These are phyloP conservation scores for Elephas maximus DNA, from an alignment of 2,113 vertebrate species.

Conservation along the genomic window DNA sequence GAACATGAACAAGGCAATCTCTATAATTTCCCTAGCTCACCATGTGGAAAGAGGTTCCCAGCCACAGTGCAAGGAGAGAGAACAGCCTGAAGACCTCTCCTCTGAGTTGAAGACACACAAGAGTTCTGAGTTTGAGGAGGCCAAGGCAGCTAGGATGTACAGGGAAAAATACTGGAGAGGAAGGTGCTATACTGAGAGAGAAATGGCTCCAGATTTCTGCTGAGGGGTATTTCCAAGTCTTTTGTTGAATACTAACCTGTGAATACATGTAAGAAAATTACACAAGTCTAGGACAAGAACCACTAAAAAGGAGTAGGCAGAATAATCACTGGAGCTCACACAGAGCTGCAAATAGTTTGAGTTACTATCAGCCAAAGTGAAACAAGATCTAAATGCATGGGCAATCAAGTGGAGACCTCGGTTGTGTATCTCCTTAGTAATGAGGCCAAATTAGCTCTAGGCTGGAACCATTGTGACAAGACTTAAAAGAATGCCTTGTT, in stretches of 20 bases:
- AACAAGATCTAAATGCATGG: not conserved
- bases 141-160: too few species aligned
- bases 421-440: not conserved
- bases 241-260: not conserved
- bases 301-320: not conserved
- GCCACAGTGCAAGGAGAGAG: too few species aligned
- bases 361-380: not conserved
- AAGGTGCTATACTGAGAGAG: not conserved
- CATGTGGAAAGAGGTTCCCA: too few species aligned
- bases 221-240: not conserved
- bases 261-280: not conserved
- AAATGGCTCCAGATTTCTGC: not conserved
- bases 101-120: not conserved
- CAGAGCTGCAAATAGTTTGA: not conserved
- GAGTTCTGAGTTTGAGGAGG: not conserved
- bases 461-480: not conserved
- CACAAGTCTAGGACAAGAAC: not conserved
- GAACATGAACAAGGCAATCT: not conserved
- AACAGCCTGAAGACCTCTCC: too few species aligned
- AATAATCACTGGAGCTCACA: not conserved
- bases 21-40: rapidly evolving
- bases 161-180: not conserved
- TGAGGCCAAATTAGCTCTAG: not conserved
- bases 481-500: not conserved
- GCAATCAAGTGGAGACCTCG: not conserved